Evolutionary conservation across 2,888 invertebrate species (phyloP), one percentile per base, ranked within the genome.

Genomic region (Vesta saturnalis): DNA sequence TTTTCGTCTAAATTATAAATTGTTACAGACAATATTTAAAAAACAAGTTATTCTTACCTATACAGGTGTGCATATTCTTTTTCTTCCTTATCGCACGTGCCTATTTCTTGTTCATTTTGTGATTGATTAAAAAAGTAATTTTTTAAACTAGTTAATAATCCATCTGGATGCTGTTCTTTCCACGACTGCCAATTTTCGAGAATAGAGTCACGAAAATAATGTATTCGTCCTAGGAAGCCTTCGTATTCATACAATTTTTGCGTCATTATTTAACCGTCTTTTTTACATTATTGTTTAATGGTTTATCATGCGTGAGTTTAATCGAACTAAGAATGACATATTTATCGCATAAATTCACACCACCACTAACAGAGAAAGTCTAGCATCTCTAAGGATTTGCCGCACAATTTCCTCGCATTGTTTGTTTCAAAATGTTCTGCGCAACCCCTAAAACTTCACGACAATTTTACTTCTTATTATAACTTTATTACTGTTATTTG

Each of bases 171-270:
- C 64, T 87, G 83, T 72, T 92, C 90, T 67, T 87, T 89, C 87
- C 90, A 91, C 15, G 79, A 82, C 1, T 86, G 80, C 87, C 88
- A 90, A 69, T 87, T 86, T 78, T 91, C 91, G 64, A 87, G 88
- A 39, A 90, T 85, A 64, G 85, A 85, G 72, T 93, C 92, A 55
- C 91, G 86, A 70, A 88, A 85, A 16, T 87, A 87, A 78, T 94
- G 94, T 22, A 92, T 80, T 19, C 92, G 87, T 5, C 94, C 94
- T 0, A 89, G 83, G 60, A 90, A 84, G 0, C 94, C 94, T 80
- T 93, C 91, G 81, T 94, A 94, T 75, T 93, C 92, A 77, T 92
- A 89, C 61, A 94, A 83, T 82, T 94, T 94, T 74, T 94, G 93
- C 78, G 91, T 90, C 90, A 58, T 58, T 43, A 35, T 58, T n/a